Evolutionary conservation across 2,113 vertebrate species (phyloP), one percentile per base, ranked within the genome.

Genomic region (Barnardius zonarius): DNA sequence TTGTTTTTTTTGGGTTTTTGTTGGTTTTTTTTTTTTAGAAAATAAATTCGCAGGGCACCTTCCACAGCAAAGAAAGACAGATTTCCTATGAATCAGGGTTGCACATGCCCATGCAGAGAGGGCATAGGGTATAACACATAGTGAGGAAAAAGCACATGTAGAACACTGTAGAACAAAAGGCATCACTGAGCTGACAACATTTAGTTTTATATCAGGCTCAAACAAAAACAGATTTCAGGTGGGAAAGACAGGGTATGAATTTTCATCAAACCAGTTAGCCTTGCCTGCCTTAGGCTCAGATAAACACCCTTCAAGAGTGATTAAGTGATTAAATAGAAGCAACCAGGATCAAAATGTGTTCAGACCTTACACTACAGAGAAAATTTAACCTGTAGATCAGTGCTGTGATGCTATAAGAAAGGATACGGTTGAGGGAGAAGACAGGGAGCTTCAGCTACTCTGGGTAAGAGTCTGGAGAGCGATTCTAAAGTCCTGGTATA

Each of bases 21-120:
- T 24, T 82, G 35, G 35, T 37, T 37, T 14, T 17, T 5, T 51
- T 62, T 30, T 19, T 22, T 33, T 1, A 62, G 31, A 2, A 48
- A 63, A 17, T 30, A 19, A 13, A 61, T 63, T 81, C 10, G 17
- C 11, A 35, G 10, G 6, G 9, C 18, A 44, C 43, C 3, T 17
- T 20, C 20, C 51, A 19, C 33, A 64, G 25, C 27, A 83, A 88
- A 46, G 11, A 52, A 41, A 79, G 6, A 23, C 10, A 61, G 52
- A 55, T 39, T 63, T 77, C 5, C 8, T 49, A 78, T 63, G 24
- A 75, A 19, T 37, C 43, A n/a, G 24, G 2, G 6, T 43, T 52
- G 51, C n/a, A 17, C 4, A n/a, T 1, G 3, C 0, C 6, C 16
- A 4, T n/a, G 13, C 2, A 61, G 23, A 90, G n/a, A 78, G 6